phyloP scores from a whole-genome alignment of 2,797 vertebrate species.

The Protosalanx chinensis region DNA sequence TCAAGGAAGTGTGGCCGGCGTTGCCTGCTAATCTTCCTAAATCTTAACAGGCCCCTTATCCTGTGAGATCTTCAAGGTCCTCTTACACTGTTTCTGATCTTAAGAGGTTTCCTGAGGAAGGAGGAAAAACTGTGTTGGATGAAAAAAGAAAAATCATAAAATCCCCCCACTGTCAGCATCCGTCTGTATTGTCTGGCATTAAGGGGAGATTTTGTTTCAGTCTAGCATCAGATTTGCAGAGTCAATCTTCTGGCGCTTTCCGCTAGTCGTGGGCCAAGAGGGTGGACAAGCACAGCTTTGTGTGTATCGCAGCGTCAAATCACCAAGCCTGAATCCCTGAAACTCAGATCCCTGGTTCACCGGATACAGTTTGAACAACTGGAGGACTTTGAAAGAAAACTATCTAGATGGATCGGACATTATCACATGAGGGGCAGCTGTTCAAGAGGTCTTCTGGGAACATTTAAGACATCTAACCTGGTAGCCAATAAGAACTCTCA shows the following conservation, averaged over 20 bases:
- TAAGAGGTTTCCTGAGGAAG: slow-evolving; percentile 8
- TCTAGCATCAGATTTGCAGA: not conserved
- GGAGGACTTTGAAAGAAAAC: slow-evolving; percentile 13
- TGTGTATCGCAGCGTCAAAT: slow-evolving; percentile 12
- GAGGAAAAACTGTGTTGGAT: not conserved
- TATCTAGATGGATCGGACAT: not conserved
- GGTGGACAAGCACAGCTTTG: slow-evolving; percentile 31
- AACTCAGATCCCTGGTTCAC: slow-evolving; percentile 7
- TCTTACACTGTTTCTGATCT: slow-evolving; percentile 29
- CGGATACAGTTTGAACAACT: slow-evolving; percentile 20
- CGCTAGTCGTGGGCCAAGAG: not conserved
- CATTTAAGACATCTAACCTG: not conserved
- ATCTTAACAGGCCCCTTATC: slow-evolving; percentile 45
- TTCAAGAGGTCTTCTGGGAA: not conserved
- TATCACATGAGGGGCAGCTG: not conserved
- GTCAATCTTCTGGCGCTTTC: slow-evolving; percentile 11
- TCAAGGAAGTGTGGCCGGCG: slow-evolving; percentile 37
- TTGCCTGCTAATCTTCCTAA: slow-evolving; percentile 41
- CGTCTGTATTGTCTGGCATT: not conserved
- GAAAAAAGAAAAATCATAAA: too few relatives aligned
- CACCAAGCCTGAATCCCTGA: not conserved
- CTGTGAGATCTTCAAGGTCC: slow-evolving; percentile 35
- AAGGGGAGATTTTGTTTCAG: slow-evolving; percentile 16
- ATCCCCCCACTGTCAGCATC: not conserved
- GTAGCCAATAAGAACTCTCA: not conserved